Evolutionary conservation across 2,113 vertebrate genomes (phyloP).

Genomic region (Mustelus asterias): DNA sequence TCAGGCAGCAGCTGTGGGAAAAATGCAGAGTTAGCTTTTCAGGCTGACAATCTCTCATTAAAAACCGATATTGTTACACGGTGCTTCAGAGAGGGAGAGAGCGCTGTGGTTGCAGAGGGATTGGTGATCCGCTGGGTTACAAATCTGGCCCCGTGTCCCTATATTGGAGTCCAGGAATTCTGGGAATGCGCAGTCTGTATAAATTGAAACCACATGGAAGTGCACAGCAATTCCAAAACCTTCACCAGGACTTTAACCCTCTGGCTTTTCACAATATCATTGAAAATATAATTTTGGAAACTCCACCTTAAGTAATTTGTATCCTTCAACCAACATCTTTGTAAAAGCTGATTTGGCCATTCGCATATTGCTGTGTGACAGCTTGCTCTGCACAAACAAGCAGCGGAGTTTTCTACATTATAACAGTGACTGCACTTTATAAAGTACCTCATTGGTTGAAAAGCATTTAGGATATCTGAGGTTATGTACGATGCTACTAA

Average conservation of each 20-base stretch:
- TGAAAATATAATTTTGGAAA: background rate
- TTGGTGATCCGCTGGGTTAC: background rate
- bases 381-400: no score
- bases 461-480: background rate
- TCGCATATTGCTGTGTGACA: background rate
- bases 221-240: background rate
- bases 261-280: background rate
- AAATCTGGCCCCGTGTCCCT: background rate
- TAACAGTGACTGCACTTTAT: background rate
- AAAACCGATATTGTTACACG: background rate
- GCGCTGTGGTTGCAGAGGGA: background rate
- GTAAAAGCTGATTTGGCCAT: background rate
- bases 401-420: background rate
- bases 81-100: no score
- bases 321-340: background rate
- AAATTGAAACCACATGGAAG: background rate
- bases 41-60: background rate
- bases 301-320: background rate
- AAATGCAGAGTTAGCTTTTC: background rate
- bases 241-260: constrained; percentile 13
- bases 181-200: background rate
- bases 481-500: background rate
- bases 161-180: background rate
- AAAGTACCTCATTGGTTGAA: background rate
- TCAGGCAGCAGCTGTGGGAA: background rate